phyloP scores from a whole-genome alignment of 2,797 vertebrate genomes.

The Chelmon rostratus region DNA sequence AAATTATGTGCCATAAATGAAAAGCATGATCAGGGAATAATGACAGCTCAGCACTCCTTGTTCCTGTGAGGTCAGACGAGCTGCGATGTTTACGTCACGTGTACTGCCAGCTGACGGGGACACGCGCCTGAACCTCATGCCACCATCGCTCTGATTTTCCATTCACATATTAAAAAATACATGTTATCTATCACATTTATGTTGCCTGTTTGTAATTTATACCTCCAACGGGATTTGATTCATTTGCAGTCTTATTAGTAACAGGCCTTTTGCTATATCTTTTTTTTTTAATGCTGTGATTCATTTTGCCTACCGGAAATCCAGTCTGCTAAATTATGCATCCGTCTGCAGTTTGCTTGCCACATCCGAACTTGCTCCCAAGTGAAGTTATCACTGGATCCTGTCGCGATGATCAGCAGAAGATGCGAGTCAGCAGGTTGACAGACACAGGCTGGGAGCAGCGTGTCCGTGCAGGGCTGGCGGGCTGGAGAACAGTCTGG shows the following conservation, averaged over 20 bases:
- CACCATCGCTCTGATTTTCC: conserved; percentile 6
- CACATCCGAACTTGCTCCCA: conserved; percentile 77
- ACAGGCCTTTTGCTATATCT: neutral
- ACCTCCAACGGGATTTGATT: neutral
- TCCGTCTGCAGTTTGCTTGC: conserved; percentile 81
- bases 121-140: conserved; percentile 56
- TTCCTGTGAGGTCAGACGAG: conserved; percentile 69
- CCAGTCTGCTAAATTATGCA: conserved; percentile 84
- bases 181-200: neutral
- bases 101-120: conserved; percentile 77
- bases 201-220: neutral
- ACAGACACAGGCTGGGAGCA: conserved; percentile 15
- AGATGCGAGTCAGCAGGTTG: conserved; percentile 39
- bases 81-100: conserved; percentile 82
- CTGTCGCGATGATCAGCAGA: conserved; percentile 33
- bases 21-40: conserved; percentile 44
- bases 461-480: conserved; percentile 36
- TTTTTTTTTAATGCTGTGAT: neutral
- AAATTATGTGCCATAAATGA: conserved; percentile 6
- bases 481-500: neutral
- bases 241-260: neutral
- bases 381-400: conserved; percentile 49
- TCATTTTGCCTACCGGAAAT: conserved; percentile 75
- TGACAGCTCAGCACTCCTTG: conserved; percentile 78
- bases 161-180: conserved; percentile 11